Percentiles rank a stretch among this genome's conserved stretches.
Conservation (phyloP, 2,888 invertebrate species). For the Caenorhabditis virilis region DNA sequence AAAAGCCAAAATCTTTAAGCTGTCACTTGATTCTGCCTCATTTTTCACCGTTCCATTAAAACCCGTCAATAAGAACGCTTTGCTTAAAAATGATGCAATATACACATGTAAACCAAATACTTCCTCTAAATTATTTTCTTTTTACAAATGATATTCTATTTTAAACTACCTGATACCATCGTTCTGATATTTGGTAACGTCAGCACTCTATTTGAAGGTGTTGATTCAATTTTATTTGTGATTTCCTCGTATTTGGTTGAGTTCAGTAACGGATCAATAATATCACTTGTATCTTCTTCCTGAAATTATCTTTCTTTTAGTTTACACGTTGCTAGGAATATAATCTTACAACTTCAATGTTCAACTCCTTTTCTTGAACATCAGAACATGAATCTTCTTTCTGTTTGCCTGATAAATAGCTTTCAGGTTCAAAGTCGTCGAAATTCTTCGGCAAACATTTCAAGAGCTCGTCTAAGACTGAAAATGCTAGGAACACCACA, state of each 20-base stretch:
- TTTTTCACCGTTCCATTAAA: constrained; percentile 15
- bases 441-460: neutral
- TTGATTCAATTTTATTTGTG: constrained; percentile 10
- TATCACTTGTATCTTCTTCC: constrained; percentile 10
- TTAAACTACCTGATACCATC: neutral
- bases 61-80: constrained; percentile 23
- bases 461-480: constrained; percentile 14
- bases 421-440: too few relatives aligned
- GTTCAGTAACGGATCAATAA: constrained; percentile 27
- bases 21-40: constrained; percentile 26
- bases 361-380: too few relatives aligned
- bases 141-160: neutral
- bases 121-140: neutral
- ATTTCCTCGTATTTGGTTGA: constrained; percentile 20
- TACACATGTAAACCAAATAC: constrained; percentile 2
- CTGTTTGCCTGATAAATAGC: too few relatives aligned
- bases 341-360: too few relatives aligned
- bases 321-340: too few relatives aligned
- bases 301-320: too few relatives aligned
- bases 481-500: constrained; percentile 25
- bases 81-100: constrained; percentile 19
- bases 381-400: too few relatives aligned
- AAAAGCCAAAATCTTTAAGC: constrained; percentile 32
- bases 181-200: constrained; percentile 1
- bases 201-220: constrained; percentile 13